Percentiles rank a stretch among this genome's conserved stretches.
phyloP scores from a whole-genome alignment of 2,797 vertebrate species.

The Parotocinclus haroldoi region DNA sequence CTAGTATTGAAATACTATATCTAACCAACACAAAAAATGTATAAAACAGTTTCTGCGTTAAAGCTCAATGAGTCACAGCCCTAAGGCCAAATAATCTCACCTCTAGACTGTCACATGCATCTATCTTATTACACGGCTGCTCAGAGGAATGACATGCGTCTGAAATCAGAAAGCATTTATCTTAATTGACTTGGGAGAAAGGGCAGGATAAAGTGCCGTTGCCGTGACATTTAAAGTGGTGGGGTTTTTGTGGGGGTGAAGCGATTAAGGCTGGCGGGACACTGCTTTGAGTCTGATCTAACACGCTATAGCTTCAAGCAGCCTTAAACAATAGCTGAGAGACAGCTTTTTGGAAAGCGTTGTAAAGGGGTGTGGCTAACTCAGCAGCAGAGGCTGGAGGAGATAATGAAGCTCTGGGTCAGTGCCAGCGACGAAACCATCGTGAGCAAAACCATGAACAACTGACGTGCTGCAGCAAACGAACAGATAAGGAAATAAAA shows the following conservation, averaged over 20 bases:
- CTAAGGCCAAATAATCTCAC: constrained; percentile 6
- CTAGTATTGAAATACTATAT: too few relatives aligned
- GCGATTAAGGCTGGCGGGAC: constrained; percentile 1
- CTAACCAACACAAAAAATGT: too few relatives aligned
- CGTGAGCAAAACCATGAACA: constrained; percentile 21
- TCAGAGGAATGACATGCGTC: constrained; percentile 11
- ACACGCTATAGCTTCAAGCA: constrained; percentile 18
- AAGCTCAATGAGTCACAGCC: too few relatives aligned
- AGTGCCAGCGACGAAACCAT: constrained; percentile 26
- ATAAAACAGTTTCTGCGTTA: too few relatives aligned
- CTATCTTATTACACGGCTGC: constrained; percentile 29
- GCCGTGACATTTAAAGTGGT: constrained; percentile 14
- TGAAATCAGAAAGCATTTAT: constrained; percentile 31
- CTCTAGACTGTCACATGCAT: background rate
- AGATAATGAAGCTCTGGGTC: constrained; percentile 39
- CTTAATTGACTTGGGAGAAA: constrained; percentile 15
- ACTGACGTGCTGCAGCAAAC: constrained; percentile 8
- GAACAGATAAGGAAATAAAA: too few relatives aligned
- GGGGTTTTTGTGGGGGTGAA: background rate
- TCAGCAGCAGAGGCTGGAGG: constrained; percentile 32
- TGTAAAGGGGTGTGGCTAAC: constrained; percentile 36
- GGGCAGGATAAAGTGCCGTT: constrained; percentile 11
- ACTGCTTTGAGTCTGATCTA: constrained; percentile 15
- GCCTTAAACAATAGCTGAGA: constrained; percentile 28
- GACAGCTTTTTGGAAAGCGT: constrained; percentile 35